A percentile compares a stretch with the other conserved stretches of the same genome.
phyloP scores from a whole-genome alignment of 2,113 vertebrate species.

The Epinephelus cyanopodus region DNA sequence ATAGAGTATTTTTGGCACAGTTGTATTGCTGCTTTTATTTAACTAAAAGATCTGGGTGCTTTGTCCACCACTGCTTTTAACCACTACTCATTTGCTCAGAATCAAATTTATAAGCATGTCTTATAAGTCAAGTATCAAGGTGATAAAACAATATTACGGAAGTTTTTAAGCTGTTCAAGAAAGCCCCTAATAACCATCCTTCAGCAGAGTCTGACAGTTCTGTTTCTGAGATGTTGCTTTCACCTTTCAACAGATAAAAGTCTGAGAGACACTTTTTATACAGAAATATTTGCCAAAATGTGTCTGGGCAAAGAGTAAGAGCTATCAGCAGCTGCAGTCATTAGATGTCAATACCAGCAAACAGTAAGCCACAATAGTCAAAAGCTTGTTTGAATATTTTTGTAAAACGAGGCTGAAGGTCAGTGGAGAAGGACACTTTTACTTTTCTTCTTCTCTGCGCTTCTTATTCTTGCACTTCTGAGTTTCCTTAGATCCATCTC shows the following conservation, averaged over 20 bases:
- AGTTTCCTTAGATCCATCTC: not conserved
- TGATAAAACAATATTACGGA: not conserved
- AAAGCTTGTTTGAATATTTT: slow-evolving; percentile 26
- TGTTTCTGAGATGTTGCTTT: not conserved
- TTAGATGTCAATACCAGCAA: not conserved
- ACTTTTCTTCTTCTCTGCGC: not conserved
- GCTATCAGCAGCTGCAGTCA: slow-evolving; percentile 2
- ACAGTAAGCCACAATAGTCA: not conserved
- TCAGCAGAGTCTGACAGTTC: not conserved
- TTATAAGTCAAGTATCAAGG: not conserved
- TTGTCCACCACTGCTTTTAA: not conserved
- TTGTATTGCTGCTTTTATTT: not conserved
- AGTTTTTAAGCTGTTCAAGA: not conserved
- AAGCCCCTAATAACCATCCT: not conserved
- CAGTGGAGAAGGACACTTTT: not conserved
- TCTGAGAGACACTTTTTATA: not conserved
- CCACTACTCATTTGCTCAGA: not conserved
- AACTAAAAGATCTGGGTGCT: not conserved
- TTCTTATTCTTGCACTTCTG: slow-evolving; percentile 1
- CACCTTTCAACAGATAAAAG: slow-evolving; percentile 5
- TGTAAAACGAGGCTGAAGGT: slow-evolving; percentile 19
- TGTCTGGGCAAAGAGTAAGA: not conserved
- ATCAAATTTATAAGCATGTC: not conserved
- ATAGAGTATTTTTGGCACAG: not conserved
- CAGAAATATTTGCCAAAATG: slow-evolving; percentile 4